Evolutionary conservation across 2,888 invertebrate species (phyloP).

Genomic region (Caenorhabditis sp.): DNA sequence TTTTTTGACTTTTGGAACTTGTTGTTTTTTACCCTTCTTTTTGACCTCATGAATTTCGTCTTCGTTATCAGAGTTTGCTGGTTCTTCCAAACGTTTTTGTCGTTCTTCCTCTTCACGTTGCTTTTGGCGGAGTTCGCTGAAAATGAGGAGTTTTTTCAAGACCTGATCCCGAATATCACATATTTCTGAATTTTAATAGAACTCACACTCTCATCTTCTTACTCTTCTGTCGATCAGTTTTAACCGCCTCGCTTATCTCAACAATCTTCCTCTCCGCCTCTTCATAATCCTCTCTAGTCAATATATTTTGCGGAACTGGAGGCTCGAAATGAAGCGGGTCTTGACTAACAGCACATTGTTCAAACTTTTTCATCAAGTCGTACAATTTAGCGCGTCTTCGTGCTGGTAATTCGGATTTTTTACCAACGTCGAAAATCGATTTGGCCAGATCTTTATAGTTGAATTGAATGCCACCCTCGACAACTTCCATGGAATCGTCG

Average conservation of each 20-base stretch:
- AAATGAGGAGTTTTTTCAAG: too few relatives aligned
- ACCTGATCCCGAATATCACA: too few relatives aligned
- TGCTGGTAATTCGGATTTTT: constrained; percentile 31
- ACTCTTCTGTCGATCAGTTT: constrained; percentile 12
- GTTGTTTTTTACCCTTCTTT: constrained; percentile 12
- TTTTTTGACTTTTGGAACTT: constrained; percentile 26
- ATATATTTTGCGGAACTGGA: constrained; percentile 22
- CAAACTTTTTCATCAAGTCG: constrained; percentile 54
- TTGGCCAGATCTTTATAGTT: constrained; percentile 59
- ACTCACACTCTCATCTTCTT: constrained; percentile 26
- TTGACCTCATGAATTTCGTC: constrained; percentile 18
- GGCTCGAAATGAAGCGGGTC: constrained; percentile 49
- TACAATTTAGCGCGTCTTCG: constrained; percentile 46
- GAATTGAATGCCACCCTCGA: constrained; percentile 50
- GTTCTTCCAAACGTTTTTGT: not conserved
- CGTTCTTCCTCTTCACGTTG: constrained; percentile 13
- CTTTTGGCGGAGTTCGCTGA: not conserved
- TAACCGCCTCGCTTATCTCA: constrained; percentile 11
- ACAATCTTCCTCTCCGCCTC: constrained; percentile 31
- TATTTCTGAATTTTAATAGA: not conserved
- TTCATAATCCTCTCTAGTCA: constrained; percentile 24
- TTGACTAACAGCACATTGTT: constrained; percentile 41
- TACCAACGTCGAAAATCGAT: constrained; percentile 54
- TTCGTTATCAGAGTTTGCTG: constrained; percentile 14
- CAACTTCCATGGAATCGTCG: constrained; percentile 34